A percentile compares a stretch with the other conserved stretches of the same genome.
Evolutionary conservation across 2,888 invertebrate species (phyloP).

Genomic region (Unio pictorum): DNA sequence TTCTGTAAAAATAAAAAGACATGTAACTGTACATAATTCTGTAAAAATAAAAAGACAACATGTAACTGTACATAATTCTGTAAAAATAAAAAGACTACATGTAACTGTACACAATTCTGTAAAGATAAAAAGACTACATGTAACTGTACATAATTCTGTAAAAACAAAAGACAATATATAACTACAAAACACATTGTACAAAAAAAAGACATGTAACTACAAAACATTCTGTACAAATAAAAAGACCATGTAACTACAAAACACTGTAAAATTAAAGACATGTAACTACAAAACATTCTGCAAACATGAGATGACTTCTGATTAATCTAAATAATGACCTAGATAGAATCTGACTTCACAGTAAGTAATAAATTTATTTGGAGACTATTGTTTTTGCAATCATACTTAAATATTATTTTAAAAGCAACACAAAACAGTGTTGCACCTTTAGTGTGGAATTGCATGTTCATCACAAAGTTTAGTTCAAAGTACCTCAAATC

Average conservation of each 20-base stretch:
- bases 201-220: slow-evolving; percentile 2
- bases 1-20: slow-evolving; percentile 7
- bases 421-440: too few species aligned
- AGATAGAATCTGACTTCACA: too few species aligned
- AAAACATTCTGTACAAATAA: slow-evolving; percentile 3
- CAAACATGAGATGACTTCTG: too few species aligned
- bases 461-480: too few species aligned
- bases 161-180: neutral
- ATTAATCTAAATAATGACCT: too few species aligned
- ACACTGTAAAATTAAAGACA: too few species aligned
- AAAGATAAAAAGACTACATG: slow-evolving; percentile 6
- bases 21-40: neutral
- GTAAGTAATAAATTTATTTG: too few species aligned
- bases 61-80: neutral
- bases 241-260: neutral
- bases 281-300: neutral
- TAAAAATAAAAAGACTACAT: slow-evolving; percentile 8
- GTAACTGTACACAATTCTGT: neutral
- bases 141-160: too few species aligned
- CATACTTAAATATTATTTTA: too few species aligned
- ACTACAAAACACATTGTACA: slow-evolving; percentile 13
- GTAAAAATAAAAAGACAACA: slow-evolving; percentile 7
- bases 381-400: too few species aligned
- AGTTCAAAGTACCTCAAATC: too few species aligned
- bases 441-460: too few species aligned